phyloP scores from a whole-genome alignment of 1,140 invertebrate species.

The Drosophila biarmipes region DNA sequence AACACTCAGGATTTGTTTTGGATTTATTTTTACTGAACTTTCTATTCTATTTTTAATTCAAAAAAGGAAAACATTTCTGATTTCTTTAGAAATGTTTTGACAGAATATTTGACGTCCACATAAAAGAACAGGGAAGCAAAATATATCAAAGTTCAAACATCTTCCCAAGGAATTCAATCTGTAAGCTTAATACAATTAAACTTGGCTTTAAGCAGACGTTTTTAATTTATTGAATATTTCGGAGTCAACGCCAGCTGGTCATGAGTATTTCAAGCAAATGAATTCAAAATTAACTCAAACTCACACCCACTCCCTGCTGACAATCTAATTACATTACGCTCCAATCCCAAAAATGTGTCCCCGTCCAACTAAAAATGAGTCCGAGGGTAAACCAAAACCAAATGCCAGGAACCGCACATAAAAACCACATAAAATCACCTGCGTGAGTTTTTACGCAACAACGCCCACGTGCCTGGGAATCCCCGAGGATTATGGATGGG shows the following conservation, averaged over 20 bases:
- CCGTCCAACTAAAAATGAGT: constrained; percentile 1
- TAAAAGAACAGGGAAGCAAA: too few species aligned
- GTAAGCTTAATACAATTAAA: background rate
- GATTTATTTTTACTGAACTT: too few species aligned
- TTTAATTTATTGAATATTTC: background rate
- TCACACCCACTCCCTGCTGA: constrained; percentile 4
- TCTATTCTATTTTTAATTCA: too few species aligned
- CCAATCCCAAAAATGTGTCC: constrained; percentile 20
- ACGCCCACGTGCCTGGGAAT: constrained; percentile 19
- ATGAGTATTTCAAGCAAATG: constrained; percentile 37
- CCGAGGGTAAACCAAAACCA: background rate
- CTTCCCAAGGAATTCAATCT: too few species aligned
- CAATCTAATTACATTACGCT: constrained; percentile 39
- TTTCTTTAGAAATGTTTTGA: too few species aligned
- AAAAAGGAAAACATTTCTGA: too few species aligned
- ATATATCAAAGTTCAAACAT: too few species aligned
- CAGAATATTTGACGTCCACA: too few species aligned
- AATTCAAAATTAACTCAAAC: constrained; percentile 41
- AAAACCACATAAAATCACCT: constrained; percentile 59
- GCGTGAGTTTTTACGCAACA: constrained; percentile 38
- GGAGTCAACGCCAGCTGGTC: background rate
- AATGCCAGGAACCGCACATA: constrained; percentile 16
- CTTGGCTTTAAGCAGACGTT: background rate
- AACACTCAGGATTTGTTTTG: too few species aligned
- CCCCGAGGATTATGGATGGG: background rate